Conservation (phyloP, 23 tunicate species). For the Trididemnum clinides region DNA sequence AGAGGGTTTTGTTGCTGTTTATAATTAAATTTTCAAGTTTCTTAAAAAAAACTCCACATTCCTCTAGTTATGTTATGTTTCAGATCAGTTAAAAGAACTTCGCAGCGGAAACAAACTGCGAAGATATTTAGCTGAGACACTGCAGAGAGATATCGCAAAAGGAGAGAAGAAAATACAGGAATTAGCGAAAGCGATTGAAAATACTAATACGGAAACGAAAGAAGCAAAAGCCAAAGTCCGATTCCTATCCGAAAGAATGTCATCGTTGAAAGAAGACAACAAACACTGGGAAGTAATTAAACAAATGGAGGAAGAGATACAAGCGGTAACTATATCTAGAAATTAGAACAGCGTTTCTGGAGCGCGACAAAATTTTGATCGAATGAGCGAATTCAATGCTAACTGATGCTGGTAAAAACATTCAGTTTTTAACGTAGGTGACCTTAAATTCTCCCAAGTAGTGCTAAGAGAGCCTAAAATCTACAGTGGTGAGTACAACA, state of each 20-base stretch:
- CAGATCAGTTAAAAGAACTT: slow-evolving; percentile 24
- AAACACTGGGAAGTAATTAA: slow-evolving; percentile 55
- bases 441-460: no score
- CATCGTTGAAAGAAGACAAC: slow-evolving; percentile 55
- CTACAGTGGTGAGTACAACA: no score
- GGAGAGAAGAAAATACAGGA: slow-evolving; percentile 41
- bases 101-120: slow-evolving; percentile 22
- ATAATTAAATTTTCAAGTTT: no score
- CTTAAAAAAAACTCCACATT: no score
- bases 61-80: neutral
- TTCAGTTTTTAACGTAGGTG: no score
- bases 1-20: no score
- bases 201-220: slow-evolving; percentile 10
- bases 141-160: slow-evolving; percentile 14
- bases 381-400: no score
- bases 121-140: slow-evolving; percentile 28
- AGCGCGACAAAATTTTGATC: no score
- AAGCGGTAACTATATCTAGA: no score
- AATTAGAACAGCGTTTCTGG: no score
- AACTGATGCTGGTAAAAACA: no score
- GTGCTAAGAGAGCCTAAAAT: no score
- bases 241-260: slow-evolving; percentile 53
- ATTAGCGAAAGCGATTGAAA: slow-evolving; percentile 33
- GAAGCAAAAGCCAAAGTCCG: slow-evolving; percentile 48
- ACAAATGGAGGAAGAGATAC: slow-evolving; percentile 27